phyloP scores from a whole-genome alignment of 2,888 invertebrate genomes.

The Mesochorus sp. region DNA sequence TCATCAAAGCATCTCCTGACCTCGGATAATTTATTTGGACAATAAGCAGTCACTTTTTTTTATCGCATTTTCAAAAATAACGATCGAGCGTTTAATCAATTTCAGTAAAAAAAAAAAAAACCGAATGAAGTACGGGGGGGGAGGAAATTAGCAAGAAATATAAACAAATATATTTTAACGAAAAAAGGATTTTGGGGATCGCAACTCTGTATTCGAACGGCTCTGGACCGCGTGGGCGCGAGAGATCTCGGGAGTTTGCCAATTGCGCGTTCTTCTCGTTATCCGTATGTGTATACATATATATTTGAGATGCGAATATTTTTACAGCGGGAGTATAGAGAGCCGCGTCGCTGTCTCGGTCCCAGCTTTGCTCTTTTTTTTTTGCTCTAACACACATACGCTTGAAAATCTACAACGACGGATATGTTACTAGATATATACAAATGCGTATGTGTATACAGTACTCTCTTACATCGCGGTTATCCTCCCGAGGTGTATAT shows the following conservation, averaged over 20 bases:
- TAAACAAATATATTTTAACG: no score
- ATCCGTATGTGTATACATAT: slow-evolving; percentile 10
- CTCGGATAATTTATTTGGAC: slow-evolving; percentile 62
- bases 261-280: slow-evolving; percentile 28
- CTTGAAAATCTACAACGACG: slow-evolving; percentile 1
- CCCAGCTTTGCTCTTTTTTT: slow-evolving; percentile 9
- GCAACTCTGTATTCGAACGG: no score
- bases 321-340: slow-evolving; percentile 46
- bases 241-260: slow-evolving; percentile 14
- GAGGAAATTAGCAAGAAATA: neutral
- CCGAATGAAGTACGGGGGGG: no score
- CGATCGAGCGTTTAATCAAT: slow-evolving; percentile 33
- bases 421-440: neutral
- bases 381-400: neutral
- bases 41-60: neutral
- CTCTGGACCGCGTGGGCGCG: slow-evolving; percentile 32
- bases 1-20: slow-evolving; percentile 64
- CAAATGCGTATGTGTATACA: neutral
- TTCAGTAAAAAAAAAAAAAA: neutral
- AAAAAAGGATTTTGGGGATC: no score
- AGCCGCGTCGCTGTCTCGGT: slow-evolving; percentile 37
- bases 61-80: slow-evolving; percentile 8
- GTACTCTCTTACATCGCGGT: slow-evolving; percentile 14
- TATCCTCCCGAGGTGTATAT: slow-evolving; percentile 33
- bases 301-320: no score